phyloP scores from a whole-genome alignment of 2,797 vertebrate genomes.

The Telmatherina bonti region DNA sequence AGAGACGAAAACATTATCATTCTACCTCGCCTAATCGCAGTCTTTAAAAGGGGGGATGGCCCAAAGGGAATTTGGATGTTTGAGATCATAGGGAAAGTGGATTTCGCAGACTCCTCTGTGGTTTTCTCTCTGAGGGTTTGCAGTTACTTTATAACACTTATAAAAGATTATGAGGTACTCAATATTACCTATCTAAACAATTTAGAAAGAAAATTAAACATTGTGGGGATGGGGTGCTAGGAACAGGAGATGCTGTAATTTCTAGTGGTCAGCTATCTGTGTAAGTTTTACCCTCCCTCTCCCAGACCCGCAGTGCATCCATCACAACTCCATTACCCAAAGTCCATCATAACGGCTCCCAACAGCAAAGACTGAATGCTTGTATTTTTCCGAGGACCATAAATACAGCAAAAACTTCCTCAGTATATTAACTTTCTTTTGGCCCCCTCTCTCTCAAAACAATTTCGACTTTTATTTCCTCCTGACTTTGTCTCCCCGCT shows the following conservation, averaged over 20 bases:
- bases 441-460: conserved; percentile 62
- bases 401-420: conserved; percentile 66
- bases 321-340: conserved; percentile 83
- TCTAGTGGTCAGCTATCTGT: conserved; percentile 57
- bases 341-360: conserved; percentile 75
- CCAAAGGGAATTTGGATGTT: conserved; percentile 63
- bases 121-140: conserved; percentile 58
- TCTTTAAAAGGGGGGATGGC: conserved; percentile 62
- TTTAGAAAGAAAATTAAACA: conserved; percentile 51
- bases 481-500: conserved; percentile 49
- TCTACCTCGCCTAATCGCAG: conserved; percentile 79
- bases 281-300: conserved; percentile 31
- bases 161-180: conserved; percentile 70
- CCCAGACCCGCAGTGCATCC: conserved; percentile 58
- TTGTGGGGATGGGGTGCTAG: neutral
- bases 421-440: conserved; percentile 65
- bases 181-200: conserved; percentile 60
- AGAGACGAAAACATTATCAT: conserved; percentile 76
- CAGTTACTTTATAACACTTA: conserved; percentile 57
- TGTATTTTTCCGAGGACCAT: conserved; percentile 66
- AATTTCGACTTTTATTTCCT: conserved; percentile 71
- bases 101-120: conserved; percentile 56
- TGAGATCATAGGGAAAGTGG: conserved; percentile 68
- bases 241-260: conserved; percentile 31
- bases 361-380: conserved; percentile 47